Conservation (phyloP, 2,797 vertebrate genomes). For the Labroides dimidiatus region DNA sequence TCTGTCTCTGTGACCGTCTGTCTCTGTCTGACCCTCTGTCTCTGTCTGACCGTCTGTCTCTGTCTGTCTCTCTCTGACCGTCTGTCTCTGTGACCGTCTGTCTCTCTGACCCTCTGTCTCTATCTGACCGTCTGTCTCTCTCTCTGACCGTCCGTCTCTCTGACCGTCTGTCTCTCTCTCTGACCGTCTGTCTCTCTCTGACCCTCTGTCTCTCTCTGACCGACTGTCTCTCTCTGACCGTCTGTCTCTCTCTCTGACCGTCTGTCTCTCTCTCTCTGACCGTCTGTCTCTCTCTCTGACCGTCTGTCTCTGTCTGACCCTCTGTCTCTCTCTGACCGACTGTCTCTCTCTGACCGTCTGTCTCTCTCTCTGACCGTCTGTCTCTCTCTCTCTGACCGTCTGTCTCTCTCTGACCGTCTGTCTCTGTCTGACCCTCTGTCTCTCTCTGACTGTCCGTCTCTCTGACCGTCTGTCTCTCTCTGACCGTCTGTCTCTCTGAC, state of each 20-base stretch:
- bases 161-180: not conserved
- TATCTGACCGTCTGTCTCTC: slow-evolving; percentile 12
- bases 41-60: not conserved
- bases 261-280: not conserved
- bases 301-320: not conserved
- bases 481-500: too few relatives aligned
- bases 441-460: too few relatives aligned
- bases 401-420: not conserved
- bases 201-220: slow-evolving; percentile 7
- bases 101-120: not conserved
- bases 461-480: not conserved
- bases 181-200: not conserved
- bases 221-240: not conserved
- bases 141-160: too few relatives aligned
- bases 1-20: not conserved
- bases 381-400: slow-evolving; percentile 14
- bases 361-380: not conserved
- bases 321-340: slow-evolving; percentile 7
- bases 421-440: slow-evolving; percentile 1
- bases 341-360: not conserved
- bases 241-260: not conserved
- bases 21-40: not conserved
- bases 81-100: too few relatives aligned
- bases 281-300: not conserved
- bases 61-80: not conserved